Evolutionary conservation across 2,888 invertebrate genomes (phyloP).

Genomic region (Holacanthella duospinosa): DNA sequence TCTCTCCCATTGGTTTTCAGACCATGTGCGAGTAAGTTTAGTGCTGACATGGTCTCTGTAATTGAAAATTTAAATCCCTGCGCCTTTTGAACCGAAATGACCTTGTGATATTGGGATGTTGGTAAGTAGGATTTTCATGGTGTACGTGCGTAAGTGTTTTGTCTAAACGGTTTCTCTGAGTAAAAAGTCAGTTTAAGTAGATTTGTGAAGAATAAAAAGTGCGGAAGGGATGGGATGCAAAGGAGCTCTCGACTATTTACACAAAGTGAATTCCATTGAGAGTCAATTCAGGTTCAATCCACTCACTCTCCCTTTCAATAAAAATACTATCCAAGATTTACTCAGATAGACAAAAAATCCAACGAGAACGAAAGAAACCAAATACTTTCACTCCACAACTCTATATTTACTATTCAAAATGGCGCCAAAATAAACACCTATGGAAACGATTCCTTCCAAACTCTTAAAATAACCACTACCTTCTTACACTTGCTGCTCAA

Average conservation of each 20-base stretch:
- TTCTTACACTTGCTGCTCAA: too few relatives aligned
- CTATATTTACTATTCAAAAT: not conserved
- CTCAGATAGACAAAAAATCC: constrained; percentile 6
- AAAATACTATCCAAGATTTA: not conserved
- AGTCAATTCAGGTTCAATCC: constrained; percentile 28
- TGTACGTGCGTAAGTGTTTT: not conserved
- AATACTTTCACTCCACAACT: not conserved
- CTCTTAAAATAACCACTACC: too few relatives aligned
- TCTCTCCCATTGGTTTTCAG: too few relatives aligned
- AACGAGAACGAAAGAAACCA: not conserved
- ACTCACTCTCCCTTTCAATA: constrained; percentile 17
- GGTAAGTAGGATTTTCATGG: too few relatives aligned
- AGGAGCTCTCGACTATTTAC: constrained; percentile 17
- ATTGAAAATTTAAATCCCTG: too few relatives aligned
- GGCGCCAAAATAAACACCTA: not conserved
- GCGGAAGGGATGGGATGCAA: constrained; percentile 22
- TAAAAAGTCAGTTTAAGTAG: too few relatives aligned
- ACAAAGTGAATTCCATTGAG: constrained; percentile 23
- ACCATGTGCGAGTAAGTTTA: too few relatives aligned
- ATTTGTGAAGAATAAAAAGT: constrained; percentile 32
- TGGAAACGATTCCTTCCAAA: too few relatives aligned
- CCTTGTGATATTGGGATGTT: too few relatives aligned
- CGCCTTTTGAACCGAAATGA: too few relatives aligned
- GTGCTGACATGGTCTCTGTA: too few relatives aligned
- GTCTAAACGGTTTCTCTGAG: too few relatives aligned